Base-by-base conservation (phyloP, 2,888 invertebrate genomes). In the Theretra japonica region DNA sequence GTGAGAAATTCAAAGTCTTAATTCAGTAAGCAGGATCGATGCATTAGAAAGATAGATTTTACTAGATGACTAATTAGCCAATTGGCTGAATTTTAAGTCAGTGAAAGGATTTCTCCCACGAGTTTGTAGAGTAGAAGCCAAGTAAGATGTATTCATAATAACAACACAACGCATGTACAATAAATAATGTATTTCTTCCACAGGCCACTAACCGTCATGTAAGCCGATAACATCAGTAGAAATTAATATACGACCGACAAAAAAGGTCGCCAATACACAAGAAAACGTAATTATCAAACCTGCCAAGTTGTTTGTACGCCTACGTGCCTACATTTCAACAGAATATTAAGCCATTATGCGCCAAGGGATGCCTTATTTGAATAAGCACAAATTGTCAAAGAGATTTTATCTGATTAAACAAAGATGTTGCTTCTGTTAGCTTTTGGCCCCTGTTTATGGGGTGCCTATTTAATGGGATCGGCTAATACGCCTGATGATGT, bases 341-440 rank as follows among this genome's bases (percentile, higher is more conserved):
- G 59, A 57, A 58, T 87, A 91, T 91, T 89, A 91, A 89, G 87
- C 87, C 86, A 89, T 92, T 90, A 92, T 90, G 87, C 90, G 88
- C 84, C 87, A 87, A 82, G 93, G 93, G 92, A 88, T 86, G 85
- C 83, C 86, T 87, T 93, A 93, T 94, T 94, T 94, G 93, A 93
- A 94, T 94, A 91, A 93, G 90, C 93, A 88, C 90, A 94, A 93
- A 94, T 94, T 94, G 93, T 94, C 94, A 94, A 94, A 94, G 94
- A 94, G 94, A 94, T 94, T 91, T 93, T 94, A 93, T 94, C 94
- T 90, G 87, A 85, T 88, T 92, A 94, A 92, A 94, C 94, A 94
- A 94, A 94, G 92, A 89, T 86, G 90, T 81, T 87, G 85, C 91
- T 91, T 90, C 90, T 93, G 92, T 92, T 92, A 88, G 92, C 93